Evolutionary conservation across 35 echinoderm and acorn worm genomes (phyloP).

Genomic region (Apostichopus parvimensis): DNA sequence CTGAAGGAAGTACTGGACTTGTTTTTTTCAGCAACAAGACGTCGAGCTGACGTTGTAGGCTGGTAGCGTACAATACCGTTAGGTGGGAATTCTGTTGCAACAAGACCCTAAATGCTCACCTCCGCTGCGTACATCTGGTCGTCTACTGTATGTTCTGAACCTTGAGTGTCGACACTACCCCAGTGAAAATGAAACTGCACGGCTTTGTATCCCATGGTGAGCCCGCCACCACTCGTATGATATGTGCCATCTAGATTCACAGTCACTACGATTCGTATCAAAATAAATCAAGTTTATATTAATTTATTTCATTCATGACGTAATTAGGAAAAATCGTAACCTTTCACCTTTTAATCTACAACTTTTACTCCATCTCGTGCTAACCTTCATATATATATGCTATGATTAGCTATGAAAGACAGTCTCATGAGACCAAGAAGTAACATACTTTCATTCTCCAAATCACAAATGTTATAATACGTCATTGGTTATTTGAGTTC

Average conservation of each 20-base stretch:
- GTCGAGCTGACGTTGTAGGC: too few relatives aligned
- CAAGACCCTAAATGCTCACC: slow-evolving; percentile 22
- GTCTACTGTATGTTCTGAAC: slow-evolving; percentile 72
- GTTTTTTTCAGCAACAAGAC: neutral
- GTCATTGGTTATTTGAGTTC: too few relatives aligned
- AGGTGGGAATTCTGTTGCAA: neutral
- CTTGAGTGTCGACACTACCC: slow-evolving; percentile 43
- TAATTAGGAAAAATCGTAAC: neutral
- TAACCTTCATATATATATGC: neutral
- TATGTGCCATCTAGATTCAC: slow-evolving; percentile 32
- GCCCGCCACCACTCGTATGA: slow-evolving; percentile 58
- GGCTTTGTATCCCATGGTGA: slow-evolving; percentile 44
- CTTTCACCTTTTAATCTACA: neutral
- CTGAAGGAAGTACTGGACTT: neutral
- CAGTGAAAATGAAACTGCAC: slow-evolving; percentile 83
- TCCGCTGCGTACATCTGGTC: slow-evolving; percentile 62
- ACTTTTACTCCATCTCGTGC: neutral
- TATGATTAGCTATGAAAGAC: neutral
- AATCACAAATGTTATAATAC: too few relatives aligned
- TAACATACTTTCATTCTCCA: neutral
- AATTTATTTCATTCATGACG: neutral
- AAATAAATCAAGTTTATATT: neutral
- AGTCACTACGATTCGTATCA: neutral
- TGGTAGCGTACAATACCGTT: neutral
- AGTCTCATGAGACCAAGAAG: neutral